Percentiles rank a stretch among this genome's conserved stretches.
Evolutionary conservation across 1,140 invertebrate genomes (phyloP).

Genomic region (Drosophila ananassae): DNA sequence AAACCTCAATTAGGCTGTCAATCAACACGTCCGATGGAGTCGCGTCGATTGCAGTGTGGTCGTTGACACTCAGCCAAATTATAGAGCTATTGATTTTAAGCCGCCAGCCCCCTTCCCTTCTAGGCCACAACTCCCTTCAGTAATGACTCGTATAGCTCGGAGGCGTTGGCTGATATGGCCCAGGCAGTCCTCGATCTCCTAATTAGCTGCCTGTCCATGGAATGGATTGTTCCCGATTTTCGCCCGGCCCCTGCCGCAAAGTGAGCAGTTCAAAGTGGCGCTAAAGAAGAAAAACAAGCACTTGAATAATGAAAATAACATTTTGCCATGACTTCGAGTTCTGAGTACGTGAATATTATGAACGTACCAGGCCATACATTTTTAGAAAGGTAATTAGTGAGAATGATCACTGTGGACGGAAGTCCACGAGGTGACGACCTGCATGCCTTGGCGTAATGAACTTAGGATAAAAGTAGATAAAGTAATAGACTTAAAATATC

Average conservation of each 20-base stretch:
- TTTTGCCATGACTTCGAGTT: not conserved
- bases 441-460: too few relatives aligned
- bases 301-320: constrained; percentile 26
- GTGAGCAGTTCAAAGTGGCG: not conserved
- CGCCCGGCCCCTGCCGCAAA: not conserved
- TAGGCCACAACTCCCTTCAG: constrained; percentile 9
- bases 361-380: not conserved
- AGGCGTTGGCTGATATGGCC: constrained; percentile 52
- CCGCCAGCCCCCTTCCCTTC: not conserved
- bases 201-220: constrained; percentile 61
- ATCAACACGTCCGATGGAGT: constrained; percentile 59
- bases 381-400: not conserved
- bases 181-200: constrained; percentile 61
- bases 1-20: constrained; percentile 80
- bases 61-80: constrained; percentile 60
- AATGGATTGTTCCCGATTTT: constrained; percentile 36
- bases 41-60: constrained; percentile 19
- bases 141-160: constrained; percentile 56
- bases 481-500: too few relatives aligned
- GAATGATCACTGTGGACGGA: too few relatives aligned
- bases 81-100: constrained; percentile 77
- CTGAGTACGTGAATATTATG: constrained; percentile 3
- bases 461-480: too few relatives aligned
- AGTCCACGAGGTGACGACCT: too few relatives aligned
- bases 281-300: constrained; percentile 4